Conservation (phyloP, 2,888 invertebrate species). For the Drosophila phalerata region DNA sequence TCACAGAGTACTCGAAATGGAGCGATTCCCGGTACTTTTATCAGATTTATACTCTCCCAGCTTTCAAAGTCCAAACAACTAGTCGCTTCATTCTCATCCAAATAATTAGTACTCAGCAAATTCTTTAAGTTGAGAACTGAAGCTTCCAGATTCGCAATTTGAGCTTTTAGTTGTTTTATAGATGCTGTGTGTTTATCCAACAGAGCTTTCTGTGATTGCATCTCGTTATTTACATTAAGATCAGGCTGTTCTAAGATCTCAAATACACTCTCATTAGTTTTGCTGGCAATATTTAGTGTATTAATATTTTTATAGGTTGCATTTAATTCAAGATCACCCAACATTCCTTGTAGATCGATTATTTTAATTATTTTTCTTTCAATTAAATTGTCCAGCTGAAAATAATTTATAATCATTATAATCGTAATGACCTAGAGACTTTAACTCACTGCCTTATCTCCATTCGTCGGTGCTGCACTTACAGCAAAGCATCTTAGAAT, state of each 20-base stretch:
- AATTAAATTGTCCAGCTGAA: constrained; percentile 27
- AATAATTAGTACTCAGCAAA: background rate
- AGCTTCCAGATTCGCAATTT: constrained; percentile 28
- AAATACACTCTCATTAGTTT: constrained; percentile 6
- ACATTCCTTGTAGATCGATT: constrained; percentile 38
- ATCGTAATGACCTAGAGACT: background rate
- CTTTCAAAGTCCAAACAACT: constrained; percentile 14
- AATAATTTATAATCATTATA: background rate
- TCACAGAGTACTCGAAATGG: constrained; percentile 39
- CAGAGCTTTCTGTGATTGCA: constrained; percentile 2
- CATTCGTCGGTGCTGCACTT: background rate
- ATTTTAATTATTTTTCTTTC: constrained; percentile 43
- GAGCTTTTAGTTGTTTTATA: constrained; percentile 16
- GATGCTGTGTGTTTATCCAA: background rate
- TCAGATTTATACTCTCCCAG: constrained; percentile 9
- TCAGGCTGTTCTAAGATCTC: background rate
- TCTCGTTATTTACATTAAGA: background rate
- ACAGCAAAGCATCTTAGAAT: background rate
- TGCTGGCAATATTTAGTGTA: constrained; percentile 23
- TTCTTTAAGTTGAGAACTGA: constrained; percentile 14
- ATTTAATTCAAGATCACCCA: constrained; percentile 36
- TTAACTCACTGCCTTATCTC: constrained; percentile 21
- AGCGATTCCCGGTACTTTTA: constrained; percentile 35
- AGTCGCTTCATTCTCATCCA: background rate
- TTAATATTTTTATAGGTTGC: constrained; percentile 50